Evolutionary conservation across 2,888 invertebrate species (phyloP).

Genomic region (Furcula furcula): DNA sequence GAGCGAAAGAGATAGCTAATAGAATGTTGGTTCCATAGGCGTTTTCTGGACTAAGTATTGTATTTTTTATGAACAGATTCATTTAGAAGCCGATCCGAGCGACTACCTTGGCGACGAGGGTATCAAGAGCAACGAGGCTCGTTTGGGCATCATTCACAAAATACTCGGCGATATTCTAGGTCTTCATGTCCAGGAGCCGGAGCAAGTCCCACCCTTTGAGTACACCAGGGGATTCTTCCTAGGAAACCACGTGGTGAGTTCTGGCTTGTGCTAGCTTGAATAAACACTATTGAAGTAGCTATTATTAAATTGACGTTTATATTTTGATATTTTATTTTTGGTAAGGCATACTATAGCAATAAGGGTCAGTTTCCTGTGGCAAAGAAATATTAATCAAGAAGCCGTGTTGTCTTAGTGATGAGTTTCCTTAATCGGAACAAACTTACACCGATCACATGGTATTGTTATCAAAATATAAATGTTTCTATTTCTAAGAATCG

Average conservation of each 20-base stretch:
- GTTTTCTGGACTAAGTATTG: not conserved
- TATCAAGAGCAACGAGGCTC: constrained; percentile 81
- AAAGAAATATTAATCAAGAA: constrained; percentile 4
- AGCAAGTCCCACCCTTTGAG: constrained; percentile 49
- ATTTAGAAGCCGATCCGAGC: constrained; percentile 89
- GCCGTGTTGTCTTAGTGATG: not conserved
- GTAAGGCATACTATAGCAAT: constrained; percentile 4
- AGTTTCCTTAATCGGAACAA: not conserved
- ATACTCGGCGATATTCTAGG: constrained; percentile 86
- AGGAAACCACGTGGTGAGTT: constrained; percentile 89
- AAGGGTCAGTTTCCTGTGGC: not conserved
- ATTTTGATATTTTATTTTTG: constrained; percentile 35
- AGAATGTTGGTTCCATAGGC: too few species aligned
- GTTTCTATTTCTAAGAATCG: constrained; percentile 18
- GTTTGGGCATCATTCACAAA: constrained; percentile 89
- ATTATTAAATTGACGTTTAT: constrained; percentile 44
- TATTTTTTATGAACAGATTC: constrained; percentile 81
- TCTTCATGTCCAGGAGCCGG: constrained; percentile 79
- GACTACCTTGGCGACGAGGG: constrained; percentile 74
- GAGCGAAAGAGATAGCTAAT: too few species aligned
- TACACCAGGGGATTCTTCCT: constrained; percentile 88
- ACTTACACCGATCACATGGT: not conserved
- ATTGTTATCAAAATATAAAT: constrained; percentile 33
- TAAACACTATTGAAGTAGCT: constrained; percentile 54
- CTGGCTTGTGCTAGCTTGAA: not conserved